phyloP scores from a whole-genome alignment of 2,113 vertebrate genomes.

The Apus apus region DNA sequence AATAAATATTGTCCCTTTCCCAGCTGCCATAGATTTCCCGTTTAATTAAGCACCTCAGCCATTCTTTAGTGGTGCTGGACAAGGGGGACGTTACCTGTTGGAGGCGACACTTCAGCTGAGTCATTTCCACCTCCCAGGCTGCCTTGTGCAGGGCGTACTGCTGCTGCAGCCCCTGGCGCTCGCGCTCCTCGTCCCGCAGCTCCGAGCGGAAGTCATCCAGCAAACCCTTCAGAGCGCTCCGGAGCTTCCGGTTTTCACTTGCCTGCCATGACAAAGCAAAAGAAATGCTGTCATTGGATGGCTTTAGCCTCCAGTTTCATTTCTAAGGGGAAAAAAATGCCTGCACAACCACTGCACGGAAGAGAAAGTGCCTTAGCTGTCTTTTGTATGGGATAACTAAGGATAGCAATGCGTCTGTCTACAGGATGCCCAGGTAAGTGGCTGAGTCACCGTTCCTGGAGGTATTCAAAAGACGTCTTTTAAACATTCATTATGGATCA shows the following conservation, averaged over 20 bases:
- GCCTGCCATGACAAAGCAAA: slow-evolving; percentile 74
- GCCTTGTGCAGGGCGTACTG: slow-evolving; percentile 90
- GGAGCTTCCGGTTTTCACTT: slow-evolving; percentile 85
- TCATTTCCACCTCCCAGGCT: slow-evolving; percentile 90
- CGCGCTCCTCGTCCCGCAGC: slow-evolving; percentile 85
- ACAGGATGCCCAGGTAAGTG: not conserved
- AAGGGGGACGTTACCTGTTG: slow-evolving; percentile 77
- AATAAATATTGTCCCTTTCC: not conserved
- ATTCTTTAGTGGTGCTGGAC: fast-evolving
- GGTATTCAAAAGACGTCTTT: not conserved
- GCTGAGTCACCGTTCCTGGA: not conserved
- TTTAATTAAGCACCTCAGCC: not conserved
- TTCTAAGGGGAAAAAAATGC: not conserved
- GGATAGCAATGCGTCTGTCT: not conserved
- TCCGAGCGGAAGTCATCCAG: slow-evolving; percentile 90
- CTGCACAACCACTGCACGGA: not conserved
- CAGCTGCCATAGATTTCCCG: not conserved
- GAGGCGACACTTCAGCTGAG: slow-evolving; percentile 86
- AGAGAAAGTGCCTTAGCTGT: not conserved
- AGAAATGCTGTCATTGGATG: not conserved
- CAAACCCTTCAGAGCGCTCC: slow-evolving; percentile 84
- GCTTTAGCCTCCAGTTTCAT: not conserved
- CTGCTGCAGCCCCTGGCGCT: slow-evolving; percentile 87
- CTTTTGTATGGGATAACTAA: not conserved
- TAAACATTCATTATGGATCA: not conserved